A percentile compares a stretch with the other conserved stretches of the same genome.
phyloP scores from a whole-genome alignment of 2,113 vertebrate species.

The Prinia subflava region DNA sequence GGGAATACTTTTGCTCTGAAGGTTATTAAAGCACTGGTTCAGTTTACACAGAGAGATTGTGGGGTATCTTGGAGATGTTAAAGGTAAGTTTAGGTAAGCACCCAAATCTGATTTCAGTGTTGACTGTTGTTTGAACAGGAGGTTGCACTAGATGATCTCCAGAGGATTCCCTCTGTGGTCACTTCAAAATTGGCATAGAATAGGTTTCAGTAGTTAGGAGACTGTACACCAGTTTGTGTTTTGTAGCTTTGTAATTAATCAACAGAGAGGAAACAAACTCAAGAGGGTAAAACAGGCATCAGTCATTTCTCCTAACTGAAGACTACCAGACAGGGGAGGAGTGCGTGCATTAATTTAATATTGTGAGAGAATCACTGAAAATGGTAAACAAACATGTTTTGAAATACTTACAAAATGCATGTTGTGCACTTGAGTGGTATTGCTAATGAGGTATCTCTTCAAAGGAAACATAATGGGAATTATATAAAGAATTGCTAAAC shows the following conservation, averaged over 20 bases:
- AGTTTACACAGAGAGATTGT: neutral
- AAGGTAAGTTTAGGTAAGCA: neutral
- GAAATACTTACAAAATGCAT: constrained; percentile 6
- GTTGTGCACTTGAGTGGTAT: neutral
- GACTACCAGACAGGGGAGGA: neutral
- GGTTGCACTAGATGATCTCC: neutral
- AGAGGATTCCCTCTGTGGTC: neutral
- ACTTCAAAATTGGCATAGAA: neutral
- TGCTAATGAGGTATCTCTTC: neutral
- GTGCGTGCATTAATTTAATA: neutral
- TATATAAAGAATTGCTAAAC: neutral
- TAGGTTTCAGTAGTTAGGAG: neutral
- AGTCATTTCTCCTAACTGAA: neutral
- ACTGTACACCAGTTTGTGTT: neutral
- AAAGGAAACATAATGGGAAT: neutral
- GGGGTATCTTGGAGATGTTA: neutral
- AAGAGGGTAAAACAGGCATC: neutral
- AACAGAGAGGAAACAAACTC: neutral
- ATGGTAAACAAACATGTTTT: constrained; percentile 7
- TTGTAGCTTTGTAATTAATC: neutral
- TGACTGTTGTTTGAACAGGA: neutral
- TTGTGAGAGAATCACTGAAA: neutral
- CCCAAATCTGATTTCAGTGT: neutral
- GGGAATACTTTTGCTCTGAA: neutral
- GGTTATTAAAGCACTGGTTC: neutral